Evolutionary conservation across 1,140 invertebrate species (phyloP).

Genomic region (Melipona quadrifasciata): DNA sequence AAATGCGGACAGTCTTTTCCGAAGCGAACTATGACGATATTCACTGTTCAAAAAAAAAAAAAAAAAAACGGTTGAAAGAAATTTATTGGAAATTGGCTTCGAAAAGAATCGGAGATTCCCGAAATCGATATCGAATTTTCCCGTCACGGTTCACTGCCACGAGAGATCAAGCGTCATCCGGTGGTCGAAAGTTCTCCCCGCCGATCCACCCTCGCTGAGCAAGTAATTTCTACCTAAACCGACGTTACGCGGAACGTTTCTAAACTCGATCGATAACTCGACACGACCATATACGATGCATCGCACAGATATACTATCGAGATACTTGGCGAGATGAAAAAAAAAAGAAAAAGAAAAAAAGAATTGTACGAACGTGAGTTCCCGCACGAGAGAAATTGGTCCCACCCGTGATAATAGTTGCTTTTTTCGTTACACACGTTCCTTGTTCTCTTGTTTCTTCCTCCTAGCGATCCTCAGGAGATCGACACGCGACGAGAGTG

Average conservation of each 20-base stretch:
- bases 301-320: too few species aligned
- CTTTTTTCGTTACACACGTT: background rate
- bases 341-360: background rate
- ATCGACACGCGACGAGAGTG: constrained; percentile 27
- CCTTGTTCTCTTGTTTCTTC: too few species aligned
- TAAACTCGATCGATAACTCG: constrained; percentile 6
- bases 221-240: constrained; percentile 20
- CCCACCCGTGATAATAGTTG: constrained; percentile 39
- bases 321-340: background rate
- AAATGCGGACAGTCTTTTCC: constrained; percentile 16
- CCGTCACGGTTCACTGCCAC: constrained; percentile 42
- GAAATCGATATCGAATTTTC: background rate
- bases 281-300: background rate
- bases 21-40: constrained; percentile 16
- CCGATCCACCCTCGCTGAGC: constrained; percentile 22
- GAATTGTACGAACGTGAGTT: background rate
- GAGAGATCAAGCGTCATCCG: constrained; percentile 65
- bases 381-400: constrained; percentile 46
- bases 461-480: too few species aligned
- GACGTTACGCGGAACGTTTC: background rate
- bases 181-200: constrained; percentile 16
- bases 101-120: background rate
- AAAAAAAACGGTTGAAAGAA: background rate
- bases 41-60: background rate
- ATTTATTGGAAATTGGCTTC: background rate